Conservation (phyloP, 2,113 vertebrate genomes). For the Eublepharis macularius region DNA sequence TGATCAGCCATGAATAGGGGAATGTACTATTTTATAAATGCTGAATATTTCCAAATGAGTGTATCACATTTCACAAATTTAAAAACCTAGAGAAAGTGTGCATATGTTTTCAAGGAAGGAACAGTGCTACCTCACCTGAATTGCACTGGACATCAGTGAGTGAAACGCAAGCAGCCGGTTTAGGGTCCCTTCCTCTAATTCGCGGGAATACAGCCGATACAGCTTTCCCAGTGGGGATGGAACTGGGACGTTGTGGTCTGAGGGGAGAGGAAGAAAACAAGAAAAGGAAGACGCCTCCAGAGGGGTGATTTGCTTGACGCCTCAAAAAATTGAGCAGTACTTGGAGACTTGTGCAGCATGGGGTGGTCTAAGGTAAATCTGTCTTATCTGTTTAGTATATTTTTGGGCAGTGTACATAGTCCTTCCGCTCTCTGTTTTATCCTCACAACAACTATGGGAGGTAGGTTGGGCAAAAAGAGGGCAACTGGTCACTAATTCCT, state of each 20-base stretch:
- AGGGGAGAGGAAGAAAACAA: neutral
- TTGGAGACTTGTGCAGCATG: neutral
- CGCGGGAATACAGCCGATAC: slow-evolving; percentile 49
- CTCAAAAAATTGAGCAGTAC: neutral
- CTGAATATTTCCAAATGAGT: too few species aligned
- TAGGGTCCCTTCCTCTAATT: slow-evolving; percentile 55
- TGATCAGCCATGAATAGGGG: too few species aligned
- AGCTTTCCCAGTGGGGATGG: slow-evolving; percentile 41
- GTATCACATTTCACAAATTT: too few species aligned
- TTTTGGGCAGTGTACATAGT: too few species aligned
- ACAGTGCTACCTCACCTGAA: slow-evolving; percentile 54
- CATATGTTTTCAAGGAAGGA: neutral
- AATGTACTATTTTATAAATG: too few species aligned
- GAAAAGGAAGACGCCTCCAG: neutral
- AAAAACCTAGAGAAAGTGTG: neutral
- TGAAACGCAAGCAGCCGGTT: slow-evolving; percentile 61
- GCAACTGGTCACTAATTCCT: too few species aligned
- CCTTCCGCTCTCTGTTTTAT: too few species aligned
- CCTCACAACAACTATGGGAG: too few species aligned
- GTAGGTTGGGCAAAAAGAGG: too few species aligned
- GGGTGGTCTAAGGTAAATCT: neutral
- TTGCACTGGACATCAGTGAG: slow-evolving; percentile 36
- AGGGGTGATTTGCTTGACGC: neutral
- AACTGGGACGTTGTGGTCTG: slow-evolving; percentile 62
- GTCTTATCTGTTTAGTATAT: too few species aligned